Conservation (phyloP, 1,140 invertebrate species). For the Sipha flava region DNA sequence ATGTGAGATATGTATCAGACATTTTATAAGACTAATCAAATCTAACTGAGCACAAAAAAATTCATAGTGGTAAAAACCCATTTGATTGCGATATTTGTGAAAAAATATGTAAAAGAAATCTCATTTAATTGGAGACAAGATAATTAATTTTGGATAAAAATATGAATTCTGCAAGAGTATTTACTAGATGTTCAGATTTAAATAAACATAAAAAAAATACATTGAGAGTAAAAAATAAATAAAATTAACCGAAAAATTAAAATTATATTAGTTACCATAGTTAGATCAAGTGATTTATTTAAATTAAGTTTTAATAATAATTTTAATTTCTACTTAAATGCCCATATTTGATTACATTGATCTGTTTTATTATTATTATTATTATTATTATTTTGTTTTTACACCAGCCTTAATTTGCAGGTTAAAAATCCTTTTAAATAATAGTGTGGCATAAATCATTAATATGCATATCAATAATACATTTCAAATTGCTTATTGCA, state of each 20-base stretch:
- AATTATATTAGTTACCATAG: too few species aligned
- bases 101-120: constrained; percentile 38
- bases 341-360: too few species aligned
- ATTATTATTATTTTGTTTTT: too few species aligned
- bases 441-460: too few species aligned
- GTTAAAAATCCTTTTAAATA: too few species aligned
- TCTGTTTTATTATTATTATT: too few species aligned
- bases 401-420: too few species aligned
- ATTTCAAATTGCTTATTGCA: too few species aligned
- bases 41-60: constrained; percentile 37
- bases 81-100: constrained; percentile 39
- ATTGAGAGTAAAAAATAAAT: background rate
- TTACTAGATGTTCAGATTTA: constrained; percentile 45
- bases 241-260: background rate
- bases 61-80: constrained; percentile 41
- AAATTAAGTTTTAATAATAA: background rate
- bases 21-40: background rate
- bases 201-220: constrained; percentile 35
- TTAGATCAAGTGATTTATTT: too few species aligned
- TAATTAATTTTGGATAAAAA: constrained; percentile 56
- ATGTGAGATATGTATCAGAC: constrained; percentile 16
- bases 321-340: too few species aligned
- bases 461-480: too few species aligned
- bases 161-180: constrained; percentile 58
- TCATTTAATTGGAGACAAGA: constrained; percentile 39